These are phyloP conservation scores for Petrolisthes manimaculis DNA, from an alignment of 2,888 invertebrate genomes.

Conservation along the genomic window DNA sequence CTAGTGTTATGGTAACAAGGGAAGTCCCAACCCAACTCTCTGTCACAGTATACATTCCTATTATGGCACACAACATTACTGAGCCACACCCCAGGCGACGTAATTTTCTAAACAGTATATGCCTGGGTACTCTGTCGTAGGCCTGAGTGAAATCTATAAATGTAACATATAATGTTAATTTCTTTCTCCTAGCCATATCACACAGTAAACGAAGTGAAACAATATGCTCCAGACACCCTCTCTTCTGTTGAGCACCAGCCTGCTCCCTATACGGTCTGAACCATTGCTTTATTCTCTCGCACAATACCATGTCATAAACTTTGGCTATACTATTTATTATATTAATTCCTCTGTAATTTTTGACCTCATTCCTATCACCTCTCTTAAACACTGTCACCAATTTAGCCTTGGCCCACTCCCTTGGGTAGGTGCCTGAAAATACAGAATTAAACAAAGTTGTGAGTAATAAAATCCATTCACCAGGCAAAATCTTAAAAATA, in stretches of 20 bases:
- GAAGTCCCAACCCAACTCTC: background rate
- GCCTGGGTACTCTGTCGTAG: constrained; percentile 12
- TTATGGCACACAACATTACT: constrained; percentile 5
- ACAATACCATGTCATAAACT: constrained; percentile 16
- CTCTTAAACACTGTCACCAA: background rate
- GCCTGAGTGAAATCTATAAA: constrained; percentile 20
- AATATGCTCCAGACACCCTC: constrained; percentile 4
- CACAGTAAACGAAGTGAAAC: background rate
- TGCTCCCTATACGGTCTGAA: constrained; percentile 20
- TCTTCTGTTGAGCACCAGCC: background rate
- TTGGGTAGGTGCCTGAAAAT: background rate
- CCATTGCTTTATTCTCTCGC: constrained; percentile 15
- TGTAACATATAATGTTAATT: constrained; percentile 2
- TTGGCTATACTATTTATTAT: constrained; percentile 4
- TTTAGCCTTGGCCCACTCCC: constrained; percentile 5
- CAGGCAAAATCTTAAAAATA: no score
- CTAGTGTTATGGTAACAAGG: background rate
- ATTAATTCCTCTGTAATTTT: constrained; percentile 5
- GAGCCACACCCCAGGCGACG: constrained; percentile 5
- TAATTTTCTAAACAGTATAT: background rate
- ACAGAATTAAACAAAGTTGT: background rate
- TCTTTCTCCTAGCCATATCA: constrained; percentile 23
- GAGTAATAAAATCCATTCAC: background rate
- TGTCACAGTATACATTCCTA: background rate
- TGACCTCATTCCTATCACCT: background rate